Evolutionary conservation across 2,113 vertebrate genomes (phyloP), one percentile per base, ranked within the genome.

Genomic region (Candoia aspera): DNA sequence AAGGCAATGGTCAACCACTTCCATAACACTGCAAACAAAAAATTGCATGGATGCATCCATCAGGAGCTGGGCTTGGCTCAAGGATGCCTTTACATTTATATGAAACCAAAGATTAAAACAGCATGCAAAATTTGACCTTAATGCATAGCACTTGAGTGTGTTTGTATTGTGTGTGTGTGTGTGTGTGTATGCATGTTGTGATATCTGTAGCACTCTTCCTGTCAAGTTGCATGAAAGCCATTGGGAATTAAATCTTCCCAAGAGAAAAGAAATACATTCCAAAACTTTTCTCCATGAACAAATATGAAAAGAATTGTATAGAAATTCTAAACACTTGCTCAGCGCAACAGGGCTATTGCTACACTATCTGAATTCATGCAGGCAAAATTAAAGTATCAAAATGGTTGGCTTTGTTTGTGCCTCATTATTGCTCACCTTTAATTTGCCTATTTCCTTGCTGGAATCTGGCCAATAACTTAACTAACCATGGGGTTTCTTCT

Each of bases 401-500:
- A 92, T 0, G 33, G 46, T 54, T 64, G 58, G 33, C 86, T 62
- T 23, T 53, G 42, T 60, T 79, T 93, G 53, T 90, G 90, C 91
- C 94, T 94, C 93, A 21, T 68, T 49, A 93, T 90, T 88, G 54
- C 93, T 96, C 93, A 49, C n/a, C 58, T 92, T 87, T 95, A 96
- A 95, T 94, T 95, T 95, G 84, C 54, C 46, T 0, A 26, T 94
- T 95, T 93, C 93, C 93, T 94, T 95, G 94, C 95, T 94, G 88
- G 91, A 94, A 87, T 85, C 92, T 87, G 91, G 87, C 89, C 86
- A 83, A 94, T 95, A 94, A 95, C 94, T 95, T 96, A 96, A 95
- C 95, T 96, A 95, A 96, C 95, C 94, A 95, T 19, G 17, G 89
- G 90, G 89, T 90, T 94, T 60, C 58, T 95, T 97, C 93, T 96